A percentile compares a stretch with the other conserved stretches of the same genome.
Conservation (phyloP, 2,888 invertebrate species). For the Drosophila setosimentum region DNA sequence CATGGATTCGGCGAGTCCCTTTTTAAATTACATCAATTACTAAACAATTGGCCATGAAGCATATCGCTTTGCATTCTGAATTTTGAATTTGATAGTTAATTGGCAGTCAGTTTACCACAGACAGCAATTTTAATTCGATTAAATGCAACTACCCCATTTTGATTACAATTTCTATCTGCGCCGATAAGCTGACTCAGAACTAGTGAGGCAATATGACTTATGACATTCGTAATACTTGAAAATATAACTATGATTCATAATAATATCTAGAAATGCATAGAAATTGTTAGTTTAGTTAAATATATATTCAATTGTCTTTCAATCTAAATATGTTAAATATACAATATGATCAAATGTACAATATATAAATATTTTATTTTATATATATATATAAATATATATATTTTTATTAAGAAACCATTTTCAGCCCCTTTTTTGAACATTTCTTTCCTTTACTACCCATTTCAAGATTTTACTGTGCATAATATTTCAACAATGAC, state of each 20-base stretch:
- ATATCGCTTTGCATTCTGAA: conserved; percentile 29
- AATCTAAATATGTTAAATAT: too few species aligned
- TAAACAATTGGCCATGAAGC: conserved; percentile 58
- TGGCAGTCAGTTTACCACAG: conserved; percentile 7
- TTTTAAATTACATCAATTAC: conserved; percentile 66
- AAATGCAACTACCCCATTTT: conserved; percentile 22
- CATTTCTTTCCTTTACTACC: neutral
- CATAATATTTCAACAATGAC: conserved; percentile 1
- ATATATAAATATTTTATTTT: neutral
- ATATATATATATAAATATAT: neutral
- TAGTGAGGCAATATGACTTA: neutral
- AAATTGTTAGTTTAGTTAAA: neutral
- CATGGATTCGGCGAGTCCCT: conserved; percentile 25
- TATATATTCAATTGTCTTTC: too few species aligned
- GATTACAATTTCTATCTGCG: conserved; percentile 3
- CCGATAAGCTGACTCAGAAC: neutral
- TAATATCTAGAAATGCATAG: neutral
- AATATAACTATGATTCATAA: neutral
- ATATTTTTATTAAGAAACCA: neutral
- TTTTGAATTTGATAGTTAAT: conserved; percentile 12
- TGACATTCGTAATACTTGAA: neutral
- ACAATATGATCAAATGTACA: too few species aligned
- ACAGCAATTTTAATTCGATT: conserved; percentile 26
- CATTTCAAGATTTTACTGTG: conserved; percentile 2
- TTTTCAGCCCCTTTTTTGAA: neutral